These are phyloP conservation scores for Channa striata DNA, from an alignment of 2,797 vertebrate genomes.

Conservation along the genomic window DNA sequence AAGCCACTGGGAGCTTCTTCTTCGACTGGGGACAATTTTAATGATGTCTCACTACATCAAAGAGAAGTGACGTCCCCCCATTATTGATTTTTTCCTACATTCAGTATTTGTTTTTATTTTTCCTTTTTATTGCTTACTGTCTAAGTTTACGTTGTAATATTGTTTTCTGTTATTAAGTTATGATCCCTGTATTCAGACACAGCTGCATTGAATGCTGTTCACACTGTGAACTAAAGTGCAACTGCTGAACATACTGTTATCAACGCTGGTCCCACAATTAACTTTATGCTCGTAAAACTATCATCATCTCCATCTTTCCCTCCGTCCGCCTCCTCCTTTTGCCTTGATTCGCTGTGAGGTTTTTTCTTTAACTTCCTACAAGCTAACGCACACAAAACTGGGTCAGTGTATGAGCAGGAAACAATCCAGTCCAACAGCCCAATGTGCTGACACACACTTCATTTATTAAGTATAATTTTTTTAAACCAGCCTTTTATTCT, in stretches of 20 bases:
- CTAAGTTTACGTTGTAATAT: neutral
- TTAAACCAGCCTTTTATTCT: constrained; percentile 3
- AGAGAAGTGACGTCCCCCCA: constrained; percentile 3
- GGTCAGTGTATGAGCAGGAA: constrained; percentile 18
- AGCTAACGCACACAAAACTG: constrained; percentile 16
- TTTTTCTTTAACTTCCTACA: neutral
- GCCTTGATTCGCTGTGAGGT: neutral
- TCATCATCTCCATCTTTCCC: neutral
- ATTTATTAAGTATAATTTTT: constrained; percentile 7
- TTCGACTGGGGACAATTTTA: constrained; percentile 41
- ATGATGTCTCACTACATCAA: constrained; percentile 41
- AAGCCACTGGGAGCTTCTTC: constrained; percentile 25
- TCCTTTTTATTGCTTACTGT: neutral
- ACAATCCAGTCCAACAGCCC: constrained; percentile 25
- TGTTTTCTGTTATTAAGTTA: no score
- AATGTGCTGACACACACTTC: neutral
- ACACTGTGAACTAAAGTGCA: neutral
- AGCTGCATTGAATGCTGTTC: no score
- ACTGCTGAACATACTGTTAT: no score
- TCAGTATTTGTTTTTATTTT: neutral
- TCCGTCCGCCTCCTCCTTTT: neutral
- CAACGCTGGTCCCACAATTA: no score
- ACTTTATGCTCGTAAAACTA: neutral
- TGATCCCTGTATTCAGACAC: no score
- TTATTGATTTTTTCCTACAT: constrained; percentile 2